phyloP scores from a whole-genome alignment of 1,140 invertebrate species.

The Pseudomyrmex flavicornis region DNA sequence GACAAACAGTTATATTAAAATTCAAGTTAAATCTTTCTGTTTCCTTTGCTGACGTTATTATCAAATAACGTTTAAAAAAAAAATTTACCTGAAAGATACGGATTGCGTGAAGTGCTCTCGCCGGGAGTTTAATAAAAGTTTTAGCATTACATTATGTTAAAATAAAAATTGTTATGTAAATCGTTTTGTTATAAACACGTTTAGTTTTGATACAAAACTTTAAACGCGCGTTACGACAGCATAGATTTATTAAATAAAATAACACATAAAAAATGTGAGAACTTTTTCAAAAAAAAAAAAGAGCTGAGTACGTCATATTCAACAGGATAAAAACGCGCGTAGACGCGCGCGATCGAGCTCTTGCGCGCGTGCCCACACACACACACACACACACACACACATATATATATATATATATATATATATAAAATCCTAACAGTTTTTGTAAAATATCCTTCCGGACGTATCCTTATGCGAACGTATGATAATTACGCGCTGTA shows the following conservation, averaged over 20 bases:
- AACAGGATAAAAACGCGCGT: constrained; percentile 26
- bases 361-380: too few relatives aligned
- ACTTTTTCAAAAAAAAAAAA: neutral
- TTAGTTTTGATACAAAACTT: neutral
- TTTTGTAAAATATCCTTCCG: constrained; percentile 55
- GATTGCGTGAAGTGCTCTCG: neutral
- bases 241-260: constrained; percentile 23
- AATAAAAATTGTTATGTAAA: neutral
- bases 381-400: too few relatives aligned
- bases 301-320: constrained; percentile 17
- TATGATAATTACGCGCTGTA: constrained; percentile 56
- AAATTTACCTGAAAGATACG: constrained; percentile 18
- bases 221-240: neutral
- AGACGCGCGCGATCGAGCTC: constrained; percentile 39
- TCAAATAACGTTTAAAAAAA: constrained; percentile 18
- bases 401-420: constrained; percentile 19
- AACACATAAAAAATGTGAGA: neutral
- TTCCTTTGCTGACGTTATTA: too few relatives aligned
- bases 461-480: constrained; percentile 35
- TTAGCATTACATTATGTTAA: neutral
- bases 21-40: neutral
- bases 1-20: neutral
- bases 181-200: neutral
- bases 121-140: constrained; percentile 16
- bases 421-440: constrained; percentile 54